Evolutionary conservation across 23 tunicate genomes (phyloP).

Genomic region (Trididemnum clinides): DNA sequence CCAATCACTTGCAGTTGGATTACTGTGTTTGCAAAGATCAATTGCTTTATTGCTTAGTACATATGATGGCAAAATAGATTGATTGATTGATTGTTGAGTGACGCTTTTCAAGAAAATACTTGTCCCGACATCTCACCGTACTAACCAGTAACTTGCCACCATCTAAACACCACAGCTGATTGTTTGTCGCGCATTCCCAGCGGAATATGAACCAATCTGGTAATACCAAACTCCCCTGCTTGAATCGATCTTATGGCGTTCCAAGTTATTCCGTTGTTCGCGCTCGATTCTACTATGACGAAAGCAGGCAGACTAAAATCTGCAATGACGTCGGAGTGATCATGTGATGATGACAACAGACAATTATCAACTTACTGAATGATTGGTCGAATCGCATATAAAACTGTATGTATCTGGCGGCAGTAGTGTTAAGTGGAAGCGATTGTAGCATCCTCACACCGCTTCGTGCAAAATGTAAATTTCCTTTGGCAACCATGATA

Average conservation of each 20-base stretch:
- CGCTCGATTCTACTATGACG: constrained; percentile 59
- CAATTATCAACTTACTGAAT: neutral
- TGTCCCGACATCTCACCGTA: too few species aligned
- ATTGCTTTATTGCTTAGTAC: too few species aligned
- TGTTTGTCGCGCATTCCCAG: constrained; percentile 20
- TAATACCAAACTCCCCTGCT: neutral
- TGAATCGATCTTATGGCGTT: constrained; percentile 18
- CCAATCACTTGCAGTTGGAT: too few species aligned
- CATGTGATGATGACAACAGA: too few species aligned
- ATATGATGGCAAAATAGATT: too few species aligned
- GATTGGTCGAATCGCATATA: neutral
- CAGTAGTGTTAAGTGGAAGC: constrained; percentile 69
- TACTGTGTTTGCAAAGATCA: too few species aligned
- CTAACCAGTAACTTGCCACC: too few species aligned
- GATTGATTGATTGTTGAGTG: too few species aligned
- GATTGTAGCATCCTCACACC: constrained; percentile 84
- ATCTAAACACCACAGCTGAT: constrained; percentile 31
- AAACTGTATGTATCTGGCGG: constrained; percentile 74
- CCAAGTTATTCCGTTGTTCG: constrained; percentile 89
- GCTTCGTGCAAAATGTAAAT: constrained; percentile 50
- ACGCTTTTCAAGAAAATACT: too few species aligned
- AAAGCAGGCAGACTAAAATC: neutral
- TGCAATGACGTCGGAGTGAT: neutral
- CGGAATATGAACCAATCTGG: constrained; percentile 36
- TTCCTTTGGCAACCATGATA: constrained; percentile 40